These are phyloP conservation scores for Semaprochilodus insignis DNA, from an alignment of 2,797 vertebrate species.

Conservation along the genomic window DNA sequence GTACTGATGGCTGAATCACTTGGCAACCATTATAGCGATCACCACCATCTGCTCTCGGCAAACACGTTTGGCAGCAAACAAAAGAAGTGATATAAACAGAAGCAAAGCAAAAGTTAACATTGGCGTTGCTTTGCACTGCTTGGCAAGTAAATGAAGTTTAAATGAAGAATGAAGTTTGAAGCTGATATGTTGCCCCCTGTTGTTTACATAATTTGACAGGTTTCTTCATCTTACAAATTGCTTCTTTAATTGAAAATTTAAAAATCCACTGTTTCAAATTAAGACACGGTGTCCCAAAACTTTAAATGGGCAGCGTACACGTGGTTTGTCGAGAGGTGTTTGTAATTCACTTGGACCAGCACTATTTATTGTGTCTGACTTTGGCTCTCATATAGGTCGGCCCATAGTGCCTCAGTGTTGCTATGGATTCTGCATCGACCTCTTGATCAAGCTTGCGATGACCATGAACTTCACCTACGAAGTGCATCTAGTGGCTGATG, in stretches of 20 bases:
- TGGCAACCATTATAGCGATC: too few species aligned
- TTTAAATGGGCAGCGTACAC: not conserved
- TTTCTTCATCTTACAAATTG: not conserved
- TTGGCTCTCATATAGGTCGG: constrained; percentile 76
- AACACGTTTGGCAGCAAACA: too few species aligned
- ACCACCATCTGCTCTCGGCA: too few species aligned
- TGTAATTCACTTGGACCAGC: not conserved
- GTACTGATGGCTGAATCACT: too few species aligned
- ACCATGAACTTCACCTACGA: constrained; percentile 97
- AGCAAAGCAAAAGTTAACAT: too few species aligned
- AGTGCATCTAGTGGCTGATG: constrained; percentile 96
- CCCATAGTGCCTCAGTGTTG: constrained; percentile 94
- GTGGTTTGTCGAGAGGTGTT: not conserved
- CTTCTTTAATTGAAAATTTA: not conserved
- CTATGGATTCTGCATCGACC: constrained; percentile 95
- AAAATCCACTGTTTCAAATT: not conserved
- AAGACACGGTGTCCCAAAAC: not conserved
- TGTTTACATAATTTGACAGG: too few species aligned
- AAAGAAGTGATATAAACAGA: too few species aligned
- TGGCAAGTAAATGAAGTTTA: too few species aligned
- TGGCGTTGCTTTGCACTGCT: too few species aligned
- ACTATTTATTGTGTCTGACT: constrained; percentile 3
- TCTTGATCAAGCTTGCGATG: constrained; percentile 93
- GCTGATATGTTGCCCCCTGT: too few species aligned
- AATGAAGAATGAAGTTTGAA: too few species aligned